Conservation (phyloP, 2,113 vertebrate genomes). For the Planiliza haematocheilus region DNA sequence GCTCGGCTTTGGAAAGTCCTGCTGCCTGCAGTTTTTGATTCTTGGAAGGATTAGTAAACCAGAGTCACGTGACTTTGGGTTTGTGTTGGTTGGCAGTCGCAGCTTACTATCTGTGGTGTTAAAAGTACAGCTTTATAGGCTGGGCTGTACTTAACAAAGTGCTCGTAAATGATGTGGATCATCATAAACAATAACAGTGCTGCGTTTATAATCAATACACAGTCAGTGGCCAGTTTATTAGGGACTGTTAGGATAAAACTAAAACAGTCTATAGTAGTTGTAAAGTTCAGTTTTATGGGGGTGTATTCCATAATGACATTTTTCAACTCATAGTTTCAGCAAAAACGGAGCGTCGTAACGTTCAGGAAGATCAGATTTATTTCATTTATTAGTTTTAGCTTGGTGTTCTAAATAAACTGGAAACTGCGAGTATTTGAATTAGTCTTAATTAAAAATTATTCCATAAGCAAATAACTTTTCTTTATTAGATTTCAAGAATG, state of each 20-base stretch:
- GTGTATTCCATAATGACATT: no score
- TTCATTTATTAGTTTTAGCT: no score
- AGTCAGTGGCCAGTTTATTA: neutral
- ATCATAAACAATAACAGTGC: neutral
- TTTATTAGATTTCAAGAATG: no score
- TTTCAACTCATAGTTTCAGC: no score
- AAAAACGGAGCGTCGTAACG: no score
- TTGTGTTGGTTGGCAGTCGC: slow-evolving; percentile 52
- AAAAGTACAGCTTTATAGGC: slow-evolving; percentile 27
- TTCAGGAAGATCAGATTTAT: no score
- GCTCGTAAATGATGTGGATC: slow-evolving; percentile 10
- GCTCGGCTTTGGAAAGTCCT: slow-evolving; percentile 52
- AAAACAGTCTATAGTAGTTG: no score
- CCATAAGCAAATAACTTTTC: no score
- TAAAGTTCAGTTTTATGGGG: neutral
- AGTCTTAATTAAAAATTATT: no score
- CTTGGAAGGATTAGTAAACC: slow-evolving; percentile 54
- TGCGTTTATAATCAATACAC: neutral
- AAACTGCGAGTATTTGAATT: no score
- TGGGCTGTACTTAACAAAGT: slow-evolving; percentile 20
- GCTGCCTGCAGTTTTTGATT: slow-evolving; percentile 32
- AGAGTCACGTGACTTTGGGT: slow-evolving; percentile 40
- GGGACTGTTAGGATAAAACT: neutral
- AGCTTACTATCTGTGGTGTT: slow-evolving; percentile 36
- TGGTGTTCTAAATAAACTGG: neutral